A percentile compares a stretch with the other conserved stretches of the same genome.
Evolutionary conservation across 1,140 invertebrate genomes (phyloP).

Genomic region (Prorops nasuta): DNA sequence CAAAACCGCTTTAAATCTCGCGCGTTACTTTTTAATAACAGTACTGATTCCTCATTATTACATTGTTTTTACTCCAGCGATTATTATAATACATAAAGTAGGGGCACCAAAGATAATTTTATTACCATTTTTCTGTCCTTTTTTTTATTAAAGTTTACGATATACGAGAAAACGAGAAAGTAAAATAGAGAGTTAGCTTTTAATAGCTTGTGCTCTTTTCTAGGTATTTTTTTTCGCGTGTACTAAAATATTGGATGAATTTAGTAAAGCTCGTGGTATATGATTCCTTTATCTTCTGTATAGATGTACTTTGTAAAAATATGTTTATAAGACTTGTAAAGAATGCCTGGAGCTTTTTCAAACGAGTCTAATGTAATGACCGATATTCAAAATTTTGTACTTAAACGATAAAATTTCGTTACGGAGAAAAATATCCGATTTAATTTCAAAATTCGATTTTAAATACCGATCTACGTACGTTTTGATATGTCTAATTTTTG

Average conservation of each 20-base stretch:
- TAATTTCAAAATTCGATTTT: no score
- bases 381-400: no score
- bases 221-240: conserved; percentile 17
- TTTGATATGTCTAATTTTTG: no score
- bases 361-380: no score
- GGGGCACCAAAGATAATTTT: conserved; percentile 48
- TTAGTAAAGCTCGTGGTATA: conserved; percentile 8
- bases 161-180: background rate
- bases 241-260: conserved; percentile 18
- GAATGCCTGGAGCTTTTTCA: no score
- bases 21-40: conserved; percentile 1
- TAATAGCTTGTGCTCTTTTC: conserved; percentile 14
- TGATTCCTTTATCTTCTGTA: conserved; percentile 28
- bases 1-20: conserved; percentile 30
- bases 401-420: no score
- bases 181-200: conserved; percentile 6
- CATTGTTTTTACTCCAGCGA: conserved; percentile 13
- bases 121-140: conserved; percentile 22
- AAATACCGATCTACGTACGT: no score
- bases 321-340: no score
- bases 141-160: background rate
- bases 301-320: no score
- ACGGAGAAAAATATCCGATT: no score
- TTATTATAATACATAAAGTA: conserved; percentile 25
- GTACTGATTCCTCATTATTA: conserved; percentile 24